These are phyloP conservation scores for Bombus breviceps DNA, from an alignment of 1,140 invertebrate species.

Conservation along the genomic window DNA sequence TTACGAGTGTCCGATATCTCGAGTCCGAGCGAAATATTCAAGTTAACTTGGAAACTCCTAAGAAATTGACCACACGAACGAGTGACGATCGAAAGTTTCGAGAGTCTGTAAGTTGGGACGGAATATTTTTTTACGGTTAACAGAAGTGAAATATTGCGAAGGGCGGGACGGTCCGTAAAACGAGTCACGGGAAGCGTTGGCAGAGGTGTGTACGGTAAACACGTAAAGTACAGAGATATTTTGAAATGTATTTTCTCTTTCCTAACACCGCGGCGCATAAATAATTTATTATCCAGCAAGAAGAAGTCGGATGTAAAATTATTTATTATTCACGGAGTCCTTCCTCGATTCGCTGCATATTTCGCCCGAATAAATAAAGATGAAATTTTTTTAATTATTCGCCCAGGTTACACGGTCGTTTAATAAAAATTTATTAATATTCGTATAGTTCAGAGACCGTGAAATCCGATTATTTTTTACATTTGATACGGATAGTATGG, in stretches of 20 bases:
- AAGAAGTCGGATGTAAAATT: neutral
- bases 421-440: neutral
- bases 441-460: neutral
- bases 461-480: no score
- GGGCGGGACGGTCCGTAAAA: neutral
- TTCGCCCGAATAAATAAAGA: no score
- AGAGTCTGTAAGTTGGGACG: neutral
- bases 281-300: neutral
- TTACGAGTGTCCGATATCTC: constrained; percentile 5
- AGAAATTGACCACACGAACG: neutral
- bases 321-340: neutral
- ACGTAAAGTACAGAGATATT: neutral
- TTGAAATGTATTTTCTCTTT: neutral
- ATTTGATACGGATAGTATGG: no score
- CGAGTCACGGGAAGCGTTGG: neutral
- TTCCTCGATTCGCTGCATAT: neutral
- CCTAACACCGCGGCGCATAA: neutral
- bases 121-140: neutral
- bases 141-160: neutral
- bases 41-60: neutral
- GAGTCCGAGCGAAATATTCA: neutral
- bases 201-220: neutral
- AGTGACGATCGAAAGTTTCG: neutral
- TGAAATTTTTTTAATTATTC: neutral
- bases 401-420: neutral